Conservation (phyloP, 2,797 vertebrate genomes). For the Heliangelus exortis region DNA sequence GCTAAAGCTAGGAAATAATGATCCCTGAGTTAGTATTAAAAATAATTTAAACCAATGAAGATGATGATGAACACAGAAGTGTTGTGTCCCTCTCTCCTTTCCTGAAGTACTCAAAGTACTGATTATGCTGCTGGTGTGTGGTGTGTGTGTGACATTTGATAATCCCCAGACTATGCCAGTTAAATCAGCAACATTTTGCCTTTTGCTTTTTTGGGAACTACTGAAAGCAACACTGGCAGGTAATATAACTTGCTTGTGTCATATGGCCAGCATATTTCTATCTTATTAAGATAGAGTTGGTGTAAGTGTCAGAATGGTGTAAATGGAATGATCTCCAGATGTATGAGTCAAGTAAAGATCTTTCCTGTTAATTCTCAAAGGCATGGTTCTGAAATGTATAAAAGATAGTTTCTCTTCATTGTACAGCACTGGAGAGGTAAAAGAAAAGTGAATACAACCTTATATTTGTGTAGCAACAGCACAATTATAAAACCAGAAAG, state of each 20-base stretch:
- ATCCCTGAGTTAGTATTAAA: background rate
- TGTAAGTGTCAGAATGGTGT: background rate
- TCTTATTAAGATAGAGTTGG: background rate
- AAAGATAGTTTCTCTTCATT: background rate
- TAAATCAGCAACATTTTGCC: background rate
- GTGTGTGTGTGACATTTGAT: background rate
- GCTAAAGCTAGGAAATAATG: background rate
- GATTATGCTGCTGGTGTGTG: background rate
- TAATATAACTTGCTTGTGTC: background rate
- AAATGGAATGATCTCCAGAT: background rate
- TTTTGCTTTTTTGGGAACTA: background rate
- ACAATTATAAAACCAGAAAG: background rate
- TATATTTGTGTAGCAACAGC: background rate
- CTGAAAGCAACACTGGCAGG: background rate
- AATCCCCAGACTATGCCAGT: background rate
- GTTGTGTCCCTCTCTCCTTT: background rate
- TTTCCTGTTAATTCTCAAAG: background rate
- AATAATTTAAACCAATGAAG: background rate
- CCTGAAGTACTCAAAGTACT: background rate
- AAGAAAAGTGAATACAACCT: background rate
- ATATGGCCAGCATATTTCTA: accelerated
- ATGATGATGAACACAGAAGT: background rate
- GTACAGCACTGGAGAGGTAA: background rate
- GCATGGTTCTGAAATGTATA: background rate
- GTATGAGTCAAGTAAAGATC: background rate